Base-by-base conservation (phyloP, 2,113 vertebrate genomes). In the Alethe diademata region DNA sequence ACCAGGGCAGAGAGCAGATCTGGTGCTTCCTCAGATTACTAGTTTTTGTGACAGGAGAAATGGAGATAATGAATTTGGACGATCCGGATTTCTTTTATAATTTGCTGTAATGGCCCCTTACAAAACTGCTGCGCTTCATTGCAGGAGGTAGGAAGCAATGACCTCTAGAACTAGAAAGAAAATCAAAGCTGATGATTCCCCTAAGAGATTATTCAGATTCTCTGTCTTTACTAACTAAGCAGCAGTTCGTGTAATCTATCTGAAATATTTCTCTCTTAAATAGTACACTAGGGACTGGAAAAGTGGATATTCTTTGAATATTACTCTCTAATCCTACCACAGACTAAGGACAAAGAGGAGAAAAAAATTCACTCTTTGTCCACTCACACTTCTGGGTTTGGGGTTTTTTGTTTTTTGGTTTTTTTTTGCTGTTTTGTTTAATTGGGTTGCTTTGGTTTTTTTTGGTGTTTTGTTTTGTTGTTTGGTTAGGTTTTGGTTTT, bases 31-130 rank as follows among this genome's bases (percentile, higher is more conserved):
- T 85, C 28, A 4, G 67, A 80, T 94, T 90, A 51, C 57, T 70
- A 45, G 50, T 78, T 93, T 89, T 72, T 93, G 50, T 84, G 45
- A 86, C 56, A 79, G 87, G 74, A 88, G 65, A 86, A 86, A 88
- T 66, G 3, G 54, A 78, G 65, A 85, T 71, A 87, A 85, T 88
- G 6, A 92, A 80, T 93, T 88, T 57, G 43, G 72, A 93, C 22
- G 40, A 78, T 76, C 57, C 9, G 8, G 26, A 12, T 70, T 94
- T 92, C 50, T 79, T 72, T 61, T 57, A 58, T 50, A 66, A 86
- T 85, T 86, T 94, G 26, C 50, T 81, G 9, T 83, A 88, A 75
- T 36, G 71, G 17, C 43, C 13, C 7, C 24, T 78, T 78, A 67
- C 25, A 66, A 88, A 96, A 87, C 56, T 85, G 11, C 82, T 70